Conservation (phyloP, 2,113 vertebrate species). For the Kobus ellipsiprymnus region DNA sequence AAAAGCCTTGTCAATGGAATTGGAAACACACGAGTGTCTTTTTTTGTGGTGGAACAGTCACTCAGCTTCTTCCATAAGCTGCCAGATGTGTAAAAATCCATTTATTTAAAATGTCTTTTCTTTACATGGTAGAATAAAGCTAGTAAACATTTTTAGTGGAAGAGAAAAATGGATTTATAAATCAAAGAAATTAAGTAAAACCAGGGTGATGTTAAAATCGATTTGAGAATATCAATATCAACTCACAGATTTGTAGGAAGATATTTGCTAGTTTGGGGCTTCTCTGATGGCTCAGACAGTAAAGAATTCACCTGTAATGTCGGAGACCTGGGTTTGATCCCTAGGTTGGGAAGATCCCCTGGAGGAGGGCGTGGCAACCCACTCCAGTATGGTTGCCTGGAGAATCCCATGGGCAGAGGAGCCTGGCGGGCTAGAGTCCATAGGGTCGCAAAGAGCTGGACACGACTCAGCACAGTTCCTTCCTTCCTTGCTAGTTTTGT, state of each 20-base stretch:
- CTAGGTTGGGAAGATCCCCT: not conserved
- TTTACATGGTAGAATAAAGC: not conserved
- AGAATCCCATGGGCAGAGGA: not conserved
- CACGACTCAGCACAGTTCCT: not conserved
- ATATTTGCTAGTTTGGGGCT: not conserved
- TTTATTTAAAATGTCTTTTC: not conserved
- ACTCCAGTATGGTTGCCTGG: not conserved
- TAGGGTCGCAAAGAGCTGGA: not conserved
- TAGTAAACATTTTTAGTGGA: not conserved
- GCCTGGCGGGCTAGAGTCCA: rapidly evolving
- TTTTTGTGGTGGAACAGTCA: not conserved
- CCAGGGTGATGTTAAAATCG: not conserved
- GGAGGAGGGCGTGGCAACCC: not conserved
- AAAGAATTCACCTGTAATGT: not conserved
- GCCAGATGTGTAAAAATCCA: not conserved
- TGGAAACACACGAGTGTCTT: not conserved
- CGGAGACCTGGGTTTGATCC: not conserved
- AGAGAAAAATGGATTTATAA: not conserved
- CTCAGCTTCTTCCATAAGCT: not conserved
- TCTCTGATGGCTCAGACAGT: not conserved
- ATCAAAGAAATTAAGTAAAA: not conserved
- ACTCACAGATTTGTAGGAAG: not conserved
- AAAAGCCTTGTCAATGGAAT: not conserved
- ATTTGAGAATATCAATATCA: not conserved
- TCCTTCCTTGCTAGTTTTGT: not conserved